These are phyloP conservation scores for Ceyx margarethae DNA, from an alignment of 2,113 vertebrate species.

Conservation along the genomic window DNA sequence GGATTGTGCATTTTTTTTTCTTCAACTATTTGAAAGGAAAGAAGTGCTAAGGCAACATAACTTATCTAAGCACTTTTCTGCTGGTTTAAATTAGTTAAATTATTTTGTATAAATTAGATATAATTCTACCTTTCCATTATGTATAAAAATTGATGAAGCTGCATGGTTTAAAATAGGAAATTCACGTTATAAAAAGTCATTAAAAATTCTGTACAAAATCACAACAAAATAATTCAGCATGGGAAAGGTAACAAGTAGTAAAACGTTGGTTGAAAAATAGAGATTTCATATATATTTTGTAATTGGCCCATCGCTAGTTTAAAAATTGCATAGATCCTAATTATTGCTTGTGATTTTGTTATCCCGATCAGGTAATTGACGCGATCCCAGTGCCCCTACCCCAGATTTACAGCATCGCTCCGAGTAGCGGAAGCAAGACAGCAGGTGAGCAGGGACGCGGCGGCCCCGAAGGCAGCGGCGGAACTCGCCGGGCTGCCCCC, in stretches of 20 bases:
- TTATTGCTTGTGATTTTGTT: slow-evolving; percentile 92
- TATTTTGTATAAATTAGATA: slow-evolving; percentile 88
- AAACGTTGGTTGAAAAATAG: slow-evolving; percentile 93
- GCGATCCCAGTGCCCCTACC: slow-evolving; percentile 76
- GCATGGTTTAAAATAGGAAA: slow-evolving; percentile 90
- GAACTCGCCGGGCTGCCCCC: slow-evolving; percentile 65
- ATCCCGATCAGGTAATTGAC: slow-evolving; percentile 81
- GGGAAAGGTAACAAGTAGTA: slow-evolving; percentile 89
- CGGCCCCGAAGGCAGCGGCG: slow-evolving; percentile 78
- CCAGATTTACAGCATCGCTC: slow-evolving; percentile 62
- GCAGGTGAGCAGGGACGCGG: slow-evolving; percentile 71
- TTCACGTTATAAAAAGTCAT: slow-evolving; percentile 91
- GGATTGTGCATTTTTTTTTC: slow-evolving; percentile 72
- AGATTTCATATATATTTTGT: slow-evolving; percentile 88
- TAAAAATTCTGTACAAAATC: slow-evolving; percentile 95
- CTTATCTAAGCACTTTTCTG: slow-evolving; percentile 88
- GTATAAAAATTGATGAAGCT: slow-evolving; percentile 90
- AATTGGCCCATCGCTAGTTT: slow-evolving; percentile 88
- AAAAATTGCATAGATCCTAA: slow-evolving; percentile 98
- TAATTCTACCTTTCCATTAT: slow-evolving; percentile 84
- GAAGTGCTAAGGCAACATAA: slow-evolving; percentile 90
- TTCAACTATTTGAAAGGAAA: slow-evolving; percentile 81
- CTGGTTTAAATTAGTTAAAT: slow-evolving; percentile 87
- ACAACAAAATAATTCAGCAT: slow-evolving; percentile 92
- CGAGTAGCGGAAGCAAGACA: slow-evolving; percentile 68